phyloP scores from a whole-genome alignment of 1,140 invertebrate species.

The Eurosta solidaginis region DNA sequence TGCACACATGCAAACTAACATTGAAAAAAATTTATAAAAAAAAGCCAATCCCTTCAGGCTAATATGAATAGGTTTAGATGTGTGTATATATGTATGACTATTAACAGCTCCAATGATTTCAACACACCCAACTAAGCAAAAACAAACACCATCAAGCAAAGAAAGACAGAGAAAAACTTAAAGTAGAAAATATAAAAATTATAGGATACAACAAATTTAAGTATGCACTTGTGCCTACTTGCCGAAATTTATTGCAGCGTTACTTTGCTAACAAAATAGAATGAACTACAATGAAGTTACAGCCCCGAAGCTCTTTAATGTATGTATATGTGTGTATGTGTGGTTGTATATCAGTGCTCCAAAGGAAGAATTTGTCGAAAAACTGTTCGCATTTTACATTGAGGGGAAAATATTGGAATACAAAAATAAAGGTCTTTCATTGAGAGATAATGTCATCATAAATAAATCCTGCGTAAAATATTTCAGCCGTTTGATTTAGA shows the following conservation, averaged over 20 bases:
- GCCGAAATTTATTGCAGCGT: slow-evolving; percentile 20
- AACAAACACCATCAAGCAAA: not conserved
- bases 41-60: not conserved
- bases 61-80: no score
- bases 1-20: no score
- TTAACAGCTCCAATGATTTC: not conserved
- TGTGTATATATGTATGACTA: no score
- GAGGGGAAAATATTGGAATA: no score
- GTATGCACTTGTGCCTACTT: slow-evolving; percentile 25
- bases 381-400: no score
- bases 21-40: not conserved
- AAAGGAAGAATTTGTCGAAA: no score
- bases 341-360: not conserved
- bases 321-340: not conserved
- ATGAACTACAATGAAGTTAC: no score
- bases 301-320: not conserved
- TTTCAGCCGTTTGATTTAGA: no score
- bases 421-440: no score
- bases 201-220: slow-evolving; percentile 1
- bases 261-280: not conserved
- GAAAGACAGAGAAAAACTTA: not conserved
- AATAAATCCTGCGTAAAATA: no score
- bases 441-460: no score
- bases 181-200: not conserved
- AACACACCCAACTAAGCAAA: not conserved